phyloP scores from a whole-genome alignment of 2,113 vertebrate genomes.

The Ascaphus truei region DNA sequence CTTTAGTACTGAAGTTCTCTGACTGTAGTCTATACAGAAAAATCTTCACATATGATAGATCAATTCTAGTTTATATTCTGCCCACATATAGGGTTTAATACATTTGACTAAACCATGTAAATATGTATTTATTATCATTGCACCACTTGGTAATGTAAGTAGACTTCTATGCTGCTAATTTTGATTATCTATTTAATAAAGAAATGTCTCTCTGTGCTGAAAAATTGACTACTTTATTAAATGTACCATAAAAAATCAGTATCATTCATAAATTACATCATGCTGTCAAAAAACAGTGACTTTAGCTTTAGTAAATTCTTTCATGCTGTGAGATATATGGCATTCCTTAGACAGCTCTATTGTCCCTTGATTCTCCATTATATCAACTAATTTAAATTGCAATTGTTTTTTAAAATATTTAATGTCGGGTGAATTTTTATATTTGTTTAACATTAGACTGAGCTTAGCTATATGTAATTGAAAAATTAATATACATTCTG shows the following conservation, averaged over 20 bases:
- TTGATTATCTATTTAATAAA: neutral
- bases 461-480: neutral
- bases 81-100: too few relatives aligned
- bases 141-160: too few relatives aligned
- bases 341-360: conserved; percentile 6
- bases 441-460: conserved; percentile 7
- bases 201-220: neutral
- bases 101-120: too few relatives aligned
- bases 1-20: too few relatives aligned
- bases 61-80: too few relatives aligned
- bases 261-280: conserved; percentile 14
- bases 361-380: conserved; percentile 21
- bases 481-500: conserved; percentile 7
- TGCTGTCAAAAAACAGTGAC: conserved; percentile 7
- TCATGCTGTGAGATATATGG: neutral
- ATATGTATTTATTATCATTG: too few relatives aligned
- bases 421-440: conserved; percentile 3
- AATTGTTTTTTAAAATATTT: conserved; percentile 26
- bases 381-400: conserved; percentile 9
- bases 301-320: neutral
- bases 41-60: too few relatives aligned
- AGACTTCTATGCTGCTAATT: neutral
- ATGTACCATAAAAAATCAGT: conserved; percentile 1
- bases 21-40: too few relatives aligned
- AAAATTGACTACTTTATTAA: neutral